Percentiles rank a stretch among this genome's conserved stretches.
phyloP scores from a whole-genome alignment of 2,888 invertebrate genomes.

The Lacanobia oleracea region DNA sequence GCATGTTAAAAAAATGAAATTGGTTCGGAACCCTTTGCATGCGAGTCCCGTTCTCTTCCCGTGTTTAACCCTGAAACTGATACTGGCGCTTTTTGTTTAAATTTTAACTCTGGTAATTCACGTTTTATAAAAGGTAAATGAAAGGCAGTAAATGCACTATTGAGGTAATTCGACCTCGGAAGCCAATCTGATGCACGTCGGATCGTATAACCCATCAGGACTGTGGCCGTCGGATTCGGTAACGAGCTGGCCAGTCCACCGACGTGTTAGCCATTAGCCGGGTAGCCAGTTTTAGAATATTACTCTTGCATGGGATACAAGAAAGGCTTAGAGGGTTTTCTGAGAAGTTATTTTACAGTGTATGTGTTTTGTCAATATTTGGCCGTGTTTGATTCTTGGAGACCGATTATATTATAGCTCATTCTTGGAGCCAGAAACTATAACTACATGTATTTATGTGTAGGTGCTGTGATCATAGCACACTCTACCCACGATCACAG shows the following conservation, averaged over 20 bases:
- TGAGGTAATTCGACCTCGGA: background rate
- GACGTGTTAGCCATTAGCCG: slow-evolving; percentile 2
- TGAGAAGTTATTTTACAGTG: background rate
- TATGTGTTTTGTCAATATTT: background rate
- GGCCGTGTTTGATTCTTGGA: too few species aligned
- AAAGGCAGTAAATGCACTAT: background rate
- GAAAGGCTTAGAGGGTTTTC: background rate
- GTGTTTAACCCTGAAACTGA: background rate
- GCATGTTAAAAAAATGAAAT: too few species aligned
- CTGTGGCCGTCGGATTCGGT: slow-evolving; percentile 21
- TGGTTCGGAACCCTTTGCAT: too few species aligned
- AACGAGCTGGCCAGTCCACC: slow-evolving; percentile 5
- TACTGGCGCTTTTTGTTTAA: too few species aligned
- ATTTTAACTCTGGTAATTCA: too few species aligned
- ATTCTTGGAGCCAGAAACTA: too few species aligned
- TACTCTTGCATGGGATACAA: background rate
- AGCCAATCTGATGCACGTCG: slow-evolving; percentile 28
- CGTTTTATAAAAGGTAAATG: background rate
- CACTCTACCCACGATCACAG: too few species aligned
- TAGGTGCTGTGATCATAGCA: too few species aligned
- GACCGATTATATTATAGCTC: too few species aligned
- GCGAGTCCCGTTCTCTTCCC: too few species aligned
- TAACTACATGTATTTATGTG: background rate
- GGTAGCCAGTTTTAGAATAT: slow-evolving; percentile 14
- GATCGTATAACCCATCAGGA: slow-evolving; percentile 25